Evolutionary conservation across 2,113 vertebrate species (phyloP), one percentile per base, ranked within the genome.

Genomic region (Salvelinus alpinus): DNA sequence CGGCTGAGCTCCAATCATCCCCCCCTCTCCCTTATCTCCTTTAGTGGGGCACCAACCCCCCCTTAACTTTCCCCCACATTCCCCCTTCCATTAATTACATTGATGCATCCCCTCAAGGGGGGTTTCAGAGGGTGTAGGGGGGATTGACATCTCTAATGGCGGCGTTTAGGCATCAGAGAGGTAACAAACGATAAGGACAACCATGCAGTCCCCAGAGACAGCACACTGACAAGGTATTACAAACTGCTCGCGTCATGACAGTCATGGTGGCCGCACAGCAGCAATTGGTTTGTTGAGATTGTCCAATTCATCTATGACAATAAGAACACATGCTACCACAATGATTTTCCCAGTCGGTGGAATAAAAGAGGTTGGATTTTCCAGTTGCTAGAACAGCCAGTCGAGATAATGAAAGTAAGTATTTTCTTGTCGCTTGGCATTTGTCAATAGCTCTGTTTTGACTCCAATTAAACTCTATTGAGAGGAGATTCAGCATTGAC

Each of bases 1-100:
- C 76, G 64, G 73, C 76, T 64, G 70, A 71, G 66, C 67, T 29
- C 34, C 64, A 65, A 48, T 84, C 75, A 77, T 68, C 73, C 38
- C 9, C 38, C 9, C 9, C 38, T 44, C 38, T 80, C 20, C 20
- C 71, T 57, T 64, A 59, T 31, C 57, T 31, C 18, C 51, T 73
- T 13, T 20, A 22, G 20, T n/a, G 38, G 71, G 57, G 27, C 54
- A 4, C 25, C 48, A 57, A 2, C 7, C n/a, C 48, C 24, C 29
- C 5, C 24, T 9, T 0, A 18, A 31, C 3, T 24, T 2, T 1
- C 47, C 38, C 29, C 38, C 13, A n/a, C 68, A 22, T 47, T 44
- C 68, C 44, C 16, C 20, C 20, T 70, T 24, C 24, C 12, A 71
- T 57, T 54, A 51, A 66, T 70, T 59, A 65, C 64, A 64, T 68